Percentiles rank a stretch among this genome's conserved stretches.
Evolutionary conservation across 2,797 vertebrate genomes (phyloP).

Genomic region (Neosalanx taihuensis): DNA sequence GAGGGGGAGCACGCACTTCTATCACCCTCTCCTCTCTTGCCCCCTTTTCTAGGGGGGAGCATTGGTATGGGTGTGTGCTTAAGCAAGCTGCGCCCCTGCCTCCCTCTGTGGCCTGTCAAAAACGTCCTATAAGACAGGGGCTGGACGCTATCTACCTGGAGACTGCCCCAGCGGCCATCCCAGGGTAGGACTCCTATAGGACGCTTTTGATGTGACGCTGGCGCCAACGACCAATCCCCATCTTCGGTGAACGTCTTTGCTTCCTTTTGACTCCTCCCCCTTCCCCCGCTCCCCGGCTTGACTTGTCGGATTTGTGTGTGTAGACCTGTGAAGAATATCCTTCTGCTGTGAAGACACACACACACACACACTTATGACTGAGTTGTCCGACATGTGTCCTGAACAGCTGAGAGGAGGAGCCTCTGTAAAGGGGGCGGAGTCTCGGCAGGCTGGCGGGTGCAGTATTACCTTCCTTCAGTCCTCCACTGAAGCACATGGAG

Average conservation of each 20-base stretch:
- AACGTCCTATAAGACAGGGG: constrained; percentile 61
- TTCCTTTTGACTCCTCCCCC: neutral
- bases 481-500: constrained; percentile 27
- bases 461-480: constrained; percentile 21
- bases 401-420: constrained; percentile 43
- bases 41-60: neutral
- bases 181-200: constrained; percentile 61
- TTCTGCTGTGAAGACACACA: constrained; percentile 27
- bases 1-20: neutral
- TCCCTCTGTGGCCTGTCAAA: constrained; percentile 52
- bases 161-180: constrained; percentile 49
- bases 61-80: neutral
- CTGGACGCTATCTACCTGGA: constrained; percentile 56
- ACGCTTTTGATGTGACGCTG: constrained; percentile 56
- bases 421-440: constrained; percentile 24
- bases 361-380: constrained; percentile 18
- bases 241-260: neutral
- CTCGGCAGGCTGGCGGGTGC: constrained; percentile 23
- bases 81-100: neutral
- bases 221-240: constrained; percentile 12
- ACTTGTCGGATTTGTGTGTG: constrained; percentile 38
- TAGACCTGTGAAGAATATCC: constrained; percentile 42
- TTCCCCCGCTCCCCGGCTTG: constrained; percentile 28
- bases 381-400: constrained; percentile 50
- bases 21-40: neutral